phyloP scores from a whole-genome alignment of 1,140 invertebrate species.

The Cydia splendana region DNA sequence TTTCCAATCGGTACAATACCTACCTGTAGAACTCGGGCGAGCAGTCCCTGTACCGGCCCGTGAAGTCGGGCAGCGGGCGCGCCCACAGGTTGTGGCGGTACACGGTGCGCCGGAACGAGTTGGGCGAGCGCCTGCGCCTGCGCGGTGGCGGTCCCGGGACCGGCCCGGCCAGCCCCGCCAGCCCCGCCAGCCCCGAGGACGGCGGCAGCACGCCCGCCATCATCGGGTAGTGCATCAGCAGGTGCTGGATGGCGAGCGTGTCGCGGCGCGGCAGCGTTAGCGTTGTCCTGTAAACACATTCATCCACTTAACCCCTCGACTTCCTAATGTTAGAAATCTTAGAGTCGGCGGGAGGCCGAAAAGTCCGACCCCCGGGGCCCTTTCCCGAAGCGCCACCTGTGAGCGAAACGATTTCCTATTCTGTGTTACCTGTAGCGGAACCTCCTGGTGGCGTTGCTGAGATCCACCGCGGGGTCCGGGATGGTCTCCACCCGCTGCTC shows the following conservation, averaged over 20 bases:
- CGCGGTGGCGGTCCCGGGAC: constrained; percentile 34
- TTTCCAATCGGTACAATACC: constrained; percentile 18
- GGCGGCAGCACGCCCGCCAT: constrained; percentile 56
- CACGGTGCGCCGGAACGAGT: constrained; percentile 83
- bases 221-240: constrained; percentile 79
- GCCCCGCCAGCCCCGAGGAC: constrained; percentile 25
- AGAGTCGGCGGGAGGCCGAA: no score
- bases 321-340: no score
- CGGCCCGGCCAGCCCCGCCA: constrained; percentile 9
- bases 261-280: constrained; percentile 80
- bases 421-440: constrained; percentile 69
- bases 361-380: no score
- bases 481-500: constrained; percentile 57
- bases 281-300: constrained; percentile 77
- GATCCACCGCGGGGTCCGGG: constrained; percentile 52
- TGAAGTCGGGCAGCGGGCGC: constrained; percentile 82
- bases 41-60: constrained; percentile 85
- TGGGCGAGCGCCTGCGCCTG: constrained; percentile 59
- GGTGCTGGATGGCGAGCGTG: constrained; percentile 78
- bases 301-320: no score
- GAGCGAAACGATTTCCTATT: neutral
- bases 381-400: no score
- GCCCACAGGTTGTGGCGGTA: constrained; percentile 91
- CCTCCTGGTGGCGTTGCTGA: constrained; percentile 50
- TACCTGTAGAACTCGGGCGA: constrained; percentile 88